Conservation (phyloP, 1,140 invertebrate genomes). For the Asobara japonica region DNA sequence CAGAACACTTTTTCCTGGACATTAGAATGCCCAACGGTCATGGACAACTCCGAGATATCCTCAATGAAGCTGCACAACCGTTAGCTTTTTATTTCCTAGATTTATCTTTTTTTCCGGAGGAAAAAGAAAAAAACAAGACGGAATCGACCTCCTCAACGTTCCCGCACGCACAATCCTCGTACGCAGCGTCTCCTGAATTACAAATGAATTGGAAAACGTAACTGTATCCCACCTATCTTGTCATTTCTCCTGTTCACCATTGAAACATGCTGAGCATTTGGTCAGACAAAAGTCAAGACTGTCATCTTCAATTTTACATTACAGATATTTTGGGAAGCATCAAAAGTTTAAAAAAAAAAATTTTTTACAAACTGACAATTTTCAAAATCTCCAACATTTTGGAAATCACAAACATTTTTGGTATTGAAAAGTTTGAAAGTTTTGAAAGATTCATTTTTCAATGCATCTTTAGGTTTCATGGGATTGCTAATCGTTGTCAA, state of each 20-base stretch:
- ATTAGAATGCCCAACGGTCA: not conserved
- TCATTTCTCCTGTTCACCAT: not conserved
- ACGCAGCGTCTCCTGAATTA: slow-evolving; percentile 18
- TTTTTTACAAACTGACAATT: no score
- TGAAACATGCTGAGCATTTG: not conserved
- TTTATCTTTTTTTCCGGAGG: not conserved
- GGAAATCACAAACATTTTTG: no score
- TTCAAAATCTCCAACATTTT: no score
- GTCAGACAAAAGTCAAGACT: not conserved
- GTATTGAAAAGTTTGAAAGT: no score
- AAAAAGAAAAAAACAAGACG: not conserved
- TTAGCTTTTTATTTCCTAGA: not conserved
- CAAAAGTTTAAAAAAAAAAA: no score
- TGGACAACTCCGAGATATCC: no score
- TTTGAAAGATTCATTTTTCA: no score
- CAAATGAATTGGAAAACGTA: slow-evolving; percentile 34
- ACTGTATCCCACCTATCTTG: slow-evolving; percentile 22
- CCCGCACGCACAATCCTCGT: slow-evolving; percentile 20
- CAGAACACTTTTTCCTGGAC: not conserved
- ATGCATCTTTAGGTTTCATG: no score
- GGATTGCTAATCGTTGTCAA: no score
- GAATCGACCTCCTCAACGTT: slow-evolving; percentile 20
- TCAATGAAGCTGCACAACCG: not conserved
- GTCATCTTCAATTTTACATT: not conserved
- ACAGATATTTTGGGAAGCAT: no score